A percentile compares a stretch with the other conserved stretches of the same genome.
These are phyloP conservation scores for Monochamus saltuarius DNA, from an alignment of 1,140 invertebrate species.

Conservation along the genomic window DNA sequence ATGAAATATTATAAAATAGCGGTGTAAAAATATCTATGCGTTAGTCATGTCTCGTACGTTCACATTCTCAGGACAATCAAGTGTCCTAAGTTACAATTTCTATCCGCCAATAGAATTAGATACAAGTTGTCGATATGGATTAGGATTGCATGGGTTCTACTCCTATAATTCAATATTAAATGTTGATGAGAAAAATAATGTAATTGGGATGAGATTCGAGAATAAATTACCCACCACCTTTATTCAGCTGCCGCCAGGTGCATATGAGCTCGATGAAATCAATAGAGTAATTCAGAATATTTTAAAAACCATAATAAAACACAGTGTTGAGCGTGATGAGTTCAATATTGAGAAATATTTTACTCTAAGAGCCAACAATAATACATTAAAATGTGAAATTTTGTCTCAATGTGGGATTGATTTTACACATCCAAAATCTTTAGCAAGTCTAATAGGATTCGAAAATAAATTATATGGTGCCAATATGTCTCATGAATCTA, in stretches of 20 bases:
- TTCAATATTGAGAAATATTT: constrained; percentile 5
- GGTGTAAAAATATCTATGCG: neutral
- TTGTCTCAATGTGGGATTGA: constrained; percentile 14
- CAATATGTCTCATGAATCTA: constrained; percentile 13
- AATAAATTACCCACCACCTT: neutral
- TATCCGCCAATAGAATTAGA: constrained; percentile 20
- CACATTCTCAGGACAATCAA: constrained; percentile 6
- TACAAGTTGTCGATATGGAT: constrained; percentile 14
- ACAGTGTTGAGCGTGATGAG: neutral
- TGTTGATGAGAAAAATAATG: constrained; percentile 17
- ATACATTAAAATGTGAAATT: constrained; percentile 20
- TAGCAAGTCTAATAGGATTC: constrained; percentile 12
- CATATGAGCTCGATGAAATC: constrained; percentile 15
- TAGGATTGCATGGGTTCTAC: constrained; percentile 20
- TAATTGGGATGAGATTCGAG: constrained; percentile 1
- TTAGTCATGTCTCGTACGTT: constrained; percentile 22
- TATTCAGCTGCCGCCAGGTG: constrained; percentile 9
- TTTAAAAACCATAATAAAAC: neutral
- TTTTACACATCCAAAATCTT: neutral
- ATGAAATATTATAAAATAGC: too few relatives aligned
- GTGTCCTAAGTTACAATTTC: constrained; percentile 3
- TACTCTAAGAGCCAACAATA: constrained; percentile 14
- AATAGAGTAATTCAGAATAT: constrained; percentile 1
- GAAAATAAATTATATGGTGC: neutral
- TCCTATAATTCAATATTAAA: constrained; percentile 22